phyloP scores from a whole-genome alignment of 2,797 vertebrate species.

The Tinamus major region DNA sequence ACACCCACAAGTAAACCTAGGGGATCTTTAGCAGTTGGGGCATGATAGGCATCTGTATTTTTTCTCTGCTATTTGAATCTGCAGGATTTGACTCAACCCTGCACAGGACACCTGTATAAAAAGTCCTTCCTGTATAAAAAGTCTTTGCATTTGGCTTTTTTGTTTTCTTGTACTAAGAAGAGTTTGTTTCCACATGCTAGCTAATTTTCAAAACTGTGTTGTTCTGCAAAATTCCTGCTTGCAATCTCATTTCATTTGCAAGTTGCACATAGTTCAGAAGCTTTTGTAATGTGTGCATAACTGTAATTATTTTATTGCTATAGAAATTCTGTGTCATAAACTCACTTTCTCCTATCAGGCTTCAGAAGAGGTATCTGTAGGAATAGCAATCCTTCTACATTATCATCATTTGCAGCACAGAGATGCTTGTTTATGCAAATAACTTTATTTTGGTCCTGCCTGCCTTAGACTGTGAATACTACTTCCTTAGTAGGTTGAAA shows the following conservation, averaged over 20 bases:
- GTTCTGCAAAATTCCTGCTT: neutral
- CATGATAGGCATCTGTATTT: neutral
- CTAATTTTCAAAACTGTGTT: neutral
- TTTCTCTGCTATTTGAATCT: neutral
- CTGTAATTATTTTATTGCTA: neutral
- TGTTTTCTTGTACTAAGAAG: neutral
- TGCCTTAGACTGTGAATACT: no score
- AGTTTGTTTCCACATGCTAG: neutral
- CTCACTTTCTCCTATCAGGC: neutral
- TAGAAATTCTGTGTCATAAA: neutral
- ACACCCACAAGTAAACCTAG: neutral
- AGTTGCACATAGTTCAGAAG: neutral
- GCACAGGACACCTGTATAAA: no score
- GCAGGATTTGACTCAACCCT: neutral
- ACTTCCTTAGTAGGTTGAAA: neutral
- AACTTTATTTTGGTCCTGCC: neutral
- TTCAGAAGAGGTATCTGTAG: neutral
- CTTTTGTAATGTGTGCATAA: neutral
- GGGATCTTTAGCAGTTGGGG: neutral
- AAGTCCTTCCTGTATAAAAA: no score
- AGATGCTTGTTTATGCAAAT: neutral
- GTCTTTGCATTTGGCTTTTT: neutral
- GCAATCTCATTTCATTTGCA: neutral
- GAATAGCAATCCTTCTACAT: neutral
- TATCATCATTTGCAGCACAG: neutral